phyloP scores from a whole-genome alignment of 2,888 invertebrate genomes.

The Brachypterus glaber region DNA sequence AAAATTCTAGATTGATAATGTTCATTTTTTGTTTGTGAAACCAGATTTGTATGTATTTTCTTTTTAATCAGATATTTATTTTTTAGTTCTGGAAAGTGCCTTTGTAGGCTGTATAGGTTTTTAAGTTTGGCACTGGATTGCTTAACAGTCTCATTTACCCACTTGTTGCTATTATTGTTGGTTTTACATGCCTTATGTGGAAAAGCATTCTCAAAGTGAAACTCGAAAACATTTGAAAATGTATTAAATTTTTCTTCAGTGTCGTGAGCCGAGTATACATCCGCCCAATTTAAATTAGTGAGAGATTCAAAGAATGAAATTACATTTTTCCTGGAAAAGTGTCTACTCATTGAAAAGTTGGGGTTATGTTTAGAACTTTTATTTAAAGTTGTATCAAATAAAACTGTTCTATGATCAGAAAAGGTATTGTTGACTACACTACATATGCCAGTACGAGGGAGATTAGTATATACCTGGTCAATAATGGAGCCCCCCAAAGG shows the following conservation, averaged over 20 bases:
- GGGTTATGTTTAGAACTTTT: background rate
- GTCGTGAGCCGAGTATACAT: background rate
- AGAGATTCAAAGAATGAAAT: background rate
- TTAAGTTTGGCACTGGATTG: background rate
- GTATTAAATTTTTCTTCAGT: background rate
- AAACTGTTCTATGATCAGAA: background rate
- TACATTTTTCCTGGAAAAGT: too few species aligned
- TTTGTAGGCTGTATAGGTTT: background rate
- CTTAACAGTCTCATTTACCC: background rate
- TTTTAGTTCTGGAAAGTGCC: background rate
- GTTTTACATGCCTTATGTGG: background rate
- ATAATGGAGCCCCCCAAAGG: background rate
- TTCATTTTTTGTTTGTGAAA: background rate
- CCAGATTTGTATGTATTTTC: background rate
- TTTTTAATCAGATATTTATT: background rate
- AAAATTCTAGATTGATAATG: conserved; percentile 1
- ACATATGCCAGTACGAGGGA: background rate
- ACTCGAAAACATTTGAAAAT: background rate
- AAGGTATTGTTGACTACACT: background rate
- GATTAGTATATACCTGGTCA: background rate
- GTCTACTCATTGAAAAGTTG: background rate
- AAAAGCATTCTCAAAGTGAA: background rate
- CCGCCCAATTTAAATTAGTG: background rate
- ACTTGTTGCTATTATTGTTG: background rate
- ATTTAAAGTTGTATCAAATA: background rate